phyloP scores from a whole-genome alignment of 2,113 vertebrate genomes.

The Phaethon lepturus region DNA sequence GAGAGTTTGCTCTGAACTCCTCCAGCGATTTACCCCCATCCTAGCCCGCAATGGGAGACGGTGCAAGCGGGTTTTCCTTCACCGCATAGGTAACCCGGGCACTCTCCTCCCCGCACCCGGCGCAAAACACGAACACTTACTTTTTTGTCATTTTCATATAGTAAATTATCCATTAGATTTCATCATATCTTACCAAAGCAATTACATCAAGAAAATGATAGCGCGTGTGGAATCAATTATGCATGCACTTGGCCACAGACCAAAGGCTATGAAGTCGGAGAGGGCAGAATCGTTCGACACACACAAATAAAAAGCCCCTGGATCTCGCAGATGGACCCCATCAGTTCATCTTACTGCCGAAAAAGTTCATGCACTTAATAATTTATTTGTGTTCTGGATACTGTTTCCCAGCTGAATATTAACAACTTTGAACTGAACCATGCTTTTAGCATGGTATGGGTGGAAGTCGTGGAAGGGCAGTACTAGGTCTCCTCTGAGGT shows the following conservation, averaged over 20 bases:
- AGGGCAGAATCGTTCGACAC: constrained; percentile 88
- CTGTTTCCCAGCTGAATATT: constrained; percentile 99
- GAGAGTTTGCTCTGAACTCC: constrained; percentile 51
- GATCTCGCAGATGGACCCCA: constrained; percentile 96
- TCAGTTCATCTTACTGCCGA: constrained; percentile 99
- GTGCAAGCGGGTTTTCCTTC: neutral
- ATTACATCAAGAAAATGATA: constrained; percentile 99
- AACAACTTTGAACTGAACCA: constrained; percentile 98
- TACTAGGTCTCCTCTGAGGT: constrained; percentile 80
- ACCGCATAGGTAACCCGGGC: neutral
- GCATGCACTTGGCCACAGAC: constrained; percentile 96
- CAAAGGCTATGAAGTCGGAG: constrained; percentile 91
- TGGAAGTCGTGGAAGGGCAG: constrained; percentile 86
- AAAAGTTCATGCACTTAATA: constrained; percentile 99
- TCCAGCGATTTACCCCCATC: constrained; percentile 7
- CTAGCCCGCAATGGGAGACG: neutral
- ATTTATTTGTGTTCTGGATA: constrained; percentile 99
- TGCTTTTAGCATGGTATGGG: constrained; percentile 87
- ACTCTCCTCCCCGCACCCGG: neutral
- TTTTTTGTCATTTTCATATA: constrained; percentile 86
- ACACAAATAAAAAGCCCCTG: constrained; percentile 88
- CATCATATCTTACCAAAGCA: constrained; percentile 98
- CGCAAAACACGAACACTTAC: constrained; percentile 65
- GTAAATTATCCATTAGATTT: constrained; percentile 99
- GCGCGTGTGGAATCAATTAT: constrained; percentile 97